Percentiles rank a stretch among this genome's conserved stretches.
These are phyloP conservation scores for Sycophila texana DNA, from an alignment of 2,888 invertebrate genomes.

Conservation along the genomic window DNA sequence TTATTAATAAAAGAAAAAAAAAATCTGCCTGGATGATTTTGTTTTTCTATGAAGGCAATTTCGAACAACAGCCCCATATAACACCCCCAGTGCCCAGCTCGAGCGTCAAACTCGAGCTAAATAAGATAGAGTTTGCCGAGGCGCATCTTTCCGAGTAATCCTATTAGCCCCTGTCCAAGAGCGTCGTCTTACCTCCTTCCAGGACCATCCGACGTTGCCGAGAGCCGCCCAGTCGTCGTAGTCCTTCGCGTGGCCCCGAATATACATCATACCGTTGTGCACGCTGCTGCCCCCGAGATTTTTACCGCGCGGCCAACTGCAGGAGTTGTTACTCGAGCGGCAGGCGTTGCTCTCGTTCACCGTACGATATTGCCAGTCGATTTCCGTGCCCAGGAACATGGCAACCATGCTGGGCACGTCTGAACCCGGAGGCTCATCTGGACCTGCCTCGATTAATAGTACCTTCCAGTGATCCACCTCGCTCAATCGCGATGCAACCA, in stretches of 20 bases:
- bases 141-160: neutral
- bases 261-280: conserved; percentile 91
- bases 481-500: conserved; percentile 81
- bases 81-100: too few relatives aligned
- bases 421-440: conserved; percentile 82
- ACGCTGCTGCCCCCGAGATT: conserved; percentile 84
- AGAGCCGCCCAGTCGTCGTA: conserved; percentile 86
- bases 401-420: conserved; percentile 83
- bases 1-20: too few relatives aligned
- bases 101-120: too few relatives aligned
- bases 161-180: neutral
- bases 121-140: too few relatives aligned
- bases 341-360: conserved; percentile 82
- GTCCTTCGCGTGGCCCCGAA: conserved; percentile 85
- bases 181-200: conserved; percentile 77
- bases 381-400: conserved; percentile 79
- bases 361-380: conserved; percentile 84
- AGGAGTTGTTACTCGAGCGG: conserved; percentile 75
- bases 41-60: too few relatives aligned
- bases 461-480: conserved; percentile 83
- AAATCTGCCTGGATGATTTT: too few relatives aligned
- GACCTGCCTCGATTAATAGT: conserved; percentile 83
- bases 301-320: conserved; percentile 84
- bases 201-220: conserved; percentile 87
- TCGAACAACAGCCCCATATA: too few relatives aligned